Evolutionary conservation across 2,888 invertebrate species (phyloP), one percentile per base, ranked within the genome.

Genomic region (Pseudoips prasinana): DNA sequence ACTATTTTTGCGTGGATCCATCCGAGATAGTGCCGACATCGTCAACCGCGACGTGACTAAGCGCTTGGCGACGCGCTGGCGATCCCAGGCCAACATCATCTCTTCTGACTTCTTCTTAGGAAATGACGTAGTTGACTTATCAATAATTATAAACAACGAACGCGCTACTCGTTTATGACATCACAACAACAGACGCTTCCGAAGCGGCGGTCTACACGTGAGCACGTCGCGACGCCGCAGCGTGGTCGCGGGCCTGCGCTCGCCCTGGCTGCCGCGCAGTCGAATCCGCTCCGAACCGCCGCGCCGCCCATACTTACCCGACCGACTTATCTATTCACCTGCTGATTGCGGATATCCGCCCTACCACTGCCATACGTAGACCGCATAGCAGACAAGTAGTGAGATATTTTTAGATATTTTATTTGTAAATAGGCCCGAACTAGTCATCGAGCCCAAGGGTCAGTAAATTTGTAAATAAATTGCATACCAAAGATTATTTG

Each of bases 41-140:
- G 91, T 93, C 7, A 95, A 95, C 75, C 89, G 91, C 20, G 91
- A 94, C 58, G 89, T 95, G 0, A 92, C 93, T 0, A 80, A 87
- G 17, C 93, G 94, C 87, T 91, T 95, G 9, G 68, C 88, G 29
- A 91, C 92, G 3, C 89, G 90, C 22, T 94, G 94, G 94, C 87
- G 92, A 25, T 75, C 85, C 7, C 90, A 90, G 33, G 92, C 92
- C 6, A 95, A 94, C 69, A 92, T 94, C 11, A 90, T 95, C 1
- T 92, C 94, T 1, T 90, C 93, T 3, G 95, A 95, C 72, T 95
- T 92, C 69, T 93, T 94, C 61, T 84, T 93, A 41, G 92, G 91
- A 8, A 94, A 92, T 25, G 94, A 94, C 64, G 85, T 95, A 17
- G 87, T 94, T 25, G 93, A 94, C 60, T 73, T 92, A 23, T 92